A percentile compares a stretch with the other conserved stretches of the same genome.
Conservation (phyloP, 2,113 vertebrate genomes). For the Australoheros scitulus region DNA sequence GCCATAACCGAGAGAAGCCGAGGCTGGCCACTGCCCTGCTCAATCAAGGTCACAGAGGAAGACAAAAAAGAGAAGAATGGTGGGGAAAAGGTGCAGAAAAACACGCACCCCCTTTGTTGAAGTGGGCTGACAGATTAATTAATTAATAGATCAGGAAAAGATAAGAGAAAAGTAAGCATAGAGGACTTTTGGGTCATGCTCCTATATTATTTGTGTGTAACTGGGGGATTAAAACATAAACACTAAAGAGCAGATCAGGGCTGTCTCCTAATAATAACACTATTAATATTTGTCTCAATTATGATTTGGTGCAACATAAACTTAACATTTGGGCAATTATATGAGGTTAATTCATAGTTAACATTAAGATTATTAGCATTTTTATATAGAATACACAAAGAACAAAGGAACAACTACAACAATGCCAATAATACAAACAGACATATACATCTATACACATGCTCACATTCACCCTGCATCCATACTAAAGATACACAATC, state of each 20-base stretch:
- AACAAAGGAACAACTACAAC: neutral
- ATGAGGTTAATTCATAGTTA: neutral
- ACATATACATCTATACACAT: neutral
- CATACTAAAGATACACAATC: no score
- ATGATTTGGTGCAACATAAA: neutral
- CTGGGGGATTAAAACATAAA: neutral
- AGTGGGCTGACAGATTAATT: neutral
- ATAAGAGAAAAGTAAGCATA: neutral
- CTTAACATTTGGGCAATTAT: neutral
- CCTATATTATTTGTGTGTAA: neutral
- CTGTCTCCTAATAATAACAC: neutral
- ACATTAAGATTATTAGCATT: neutral
- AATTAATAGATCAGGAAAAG: neutral
- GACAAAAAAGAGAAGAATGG: constrained; percentile 10
- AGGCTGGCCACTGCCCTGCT: constrained; percentile 46
- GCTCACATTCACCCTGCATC: no score
- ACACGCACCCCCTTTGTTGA: neutral
- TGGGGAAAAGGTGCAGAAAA: neutral
- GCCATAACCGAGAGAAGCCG: constrained; percentile 50
- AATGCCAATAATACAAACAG: neutral
- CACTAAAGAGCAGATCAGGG: neutral
- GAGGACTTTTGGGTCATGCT: neutral
- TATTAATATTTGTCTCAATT: neutral
- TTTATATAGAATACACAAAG: neutral
- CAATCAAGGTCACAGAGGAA: constrained; percentile 40